Evolutionary conservation across 2,797 vertebrate genomes (phyloP).

Genomic region (Australoheros facetus): DNA sequence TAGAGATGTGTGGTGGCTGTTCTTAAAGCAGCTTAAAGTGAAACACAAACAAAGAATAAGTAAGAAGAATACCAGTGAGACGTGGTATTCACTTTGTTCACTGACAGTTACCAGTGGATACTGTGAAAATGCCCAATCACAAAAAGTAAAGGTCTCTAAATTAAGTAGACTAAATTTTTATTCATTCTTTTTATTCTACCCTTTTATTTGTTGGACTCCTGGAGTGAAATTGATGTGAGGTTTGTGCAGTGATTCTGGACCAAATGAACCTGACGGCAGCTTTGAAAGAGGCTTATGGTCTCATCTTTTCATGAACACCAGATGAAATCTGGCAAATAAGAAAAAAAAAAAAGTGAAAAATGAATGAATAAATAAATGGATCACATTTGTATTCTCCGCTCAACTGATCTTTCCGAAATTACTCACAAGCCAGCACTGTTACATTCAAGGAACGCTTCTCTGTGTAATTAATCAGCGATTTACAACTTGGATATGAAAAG

Average conservation of each 20-base stretch:
- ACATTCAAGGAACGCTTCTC: background rate
- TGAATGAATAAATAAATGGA: background rate
- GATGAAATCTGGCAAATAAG: background rate
- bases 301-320: background rate
- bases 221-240: background rate
- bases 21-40: too few relatives aligned
- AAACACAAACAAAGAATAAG: too few relatives aligned
- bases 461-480: conserved; percentile 7
- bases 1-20: too few relatives aligned
- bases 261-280: background rate
- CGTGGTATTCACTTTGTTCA: too few relatives aligned
- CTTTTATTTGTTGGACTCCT: background rate
- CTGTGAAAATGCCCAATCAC: too few relatives aligned
- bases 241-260: background rate
- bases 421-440: background rate
- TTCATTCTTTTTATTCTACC: too few relatives aligned
- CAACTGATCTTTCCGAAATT: background rate
- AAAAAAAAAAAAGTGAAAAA: background rate
- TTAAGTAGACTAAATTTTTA: background rate
- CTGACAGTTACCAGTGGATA: too few relatives aligned
- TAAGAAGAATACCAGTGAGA: too few relatives aligned
- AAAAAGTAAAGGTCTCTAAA: too few relatives aligned
- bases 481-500: background rate
- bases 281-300: background rate
- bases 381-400: background rate